phyloP scores from a whole-genome alignment of 2,888 invertebrate genomes.

The Caenorhabditis japonica region DNA sequence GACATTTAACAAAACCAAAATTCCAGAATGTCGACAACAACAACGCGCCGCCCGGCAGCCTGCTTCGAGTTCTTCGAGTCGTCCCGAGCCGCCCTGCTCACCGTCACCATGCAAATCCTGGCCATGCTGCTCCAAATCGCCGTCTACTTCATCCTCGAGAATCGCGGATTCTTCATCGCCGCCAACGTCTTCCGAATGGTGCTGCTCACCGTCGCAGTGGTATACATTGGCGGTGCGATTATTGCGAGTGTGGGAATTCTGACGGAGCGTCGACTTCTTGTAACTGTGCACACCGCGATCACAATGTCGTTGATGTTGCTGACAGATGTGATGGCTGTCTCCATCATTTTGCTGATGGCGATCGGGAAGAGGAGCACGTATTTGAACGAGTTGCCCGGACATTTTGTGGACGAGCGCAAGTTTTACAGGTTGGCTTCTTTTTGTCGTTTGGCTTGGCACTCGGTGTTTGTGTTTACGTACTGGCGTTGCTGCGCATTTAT shows the following conservation, averaged over 20 bases:
- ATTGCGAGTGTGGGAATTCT: conserved; percentile 44
- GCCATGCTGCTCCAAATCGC: conserved; percentile 58
- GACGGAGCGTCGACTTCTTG: conserved; percentile 50
- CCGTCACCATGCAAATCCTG: conserved; percentile 33
- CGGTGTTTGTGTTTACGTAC: too few species aligned
- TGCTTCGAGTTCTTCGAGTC: conserved; percentile 48
- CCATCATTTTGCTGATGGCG: conserved; percentile 72
- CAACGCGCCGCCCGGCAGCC: conserved; percentile 33
- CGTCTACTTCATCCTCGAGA: conserved; percentile 65
- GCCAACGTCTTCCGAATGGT: conserved; percentile 63
- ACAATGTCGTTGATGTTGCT: conserved; percentile 69
- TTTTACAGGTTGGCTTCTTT: conserved; percentile 47
- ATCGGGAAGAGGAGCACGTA: conserved; percentile 62
- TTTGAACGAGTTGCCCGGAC: conserved; percentile 56
- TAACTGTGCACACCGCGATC: conserved; percentile 66
- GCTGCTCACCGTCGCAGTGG: conserved; percentile 38
- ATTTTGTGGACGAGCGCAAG: conserved; percentile 66
- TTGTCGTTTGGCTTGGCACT: too few species aligned
- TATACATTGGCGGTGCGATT: conserved; percentile 52
- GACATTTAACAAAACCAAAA: too few species aligned
- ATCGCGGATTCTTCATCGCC: conserved; percentile 60
- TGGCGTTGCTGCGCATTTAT: too few species aligned
- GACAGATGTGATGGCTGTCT: conserved; percentile 71
- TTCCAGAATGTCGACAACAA: too few species aligned
- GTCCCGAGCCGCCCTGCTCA: conserved; percentile 37